A percentile compares a stretch with the other conserved stretches of the same genome.
phyloP scores from a whole-genome alignment of 2,888 invertebrate species.

The Trichogramma evanescens region DNA sequence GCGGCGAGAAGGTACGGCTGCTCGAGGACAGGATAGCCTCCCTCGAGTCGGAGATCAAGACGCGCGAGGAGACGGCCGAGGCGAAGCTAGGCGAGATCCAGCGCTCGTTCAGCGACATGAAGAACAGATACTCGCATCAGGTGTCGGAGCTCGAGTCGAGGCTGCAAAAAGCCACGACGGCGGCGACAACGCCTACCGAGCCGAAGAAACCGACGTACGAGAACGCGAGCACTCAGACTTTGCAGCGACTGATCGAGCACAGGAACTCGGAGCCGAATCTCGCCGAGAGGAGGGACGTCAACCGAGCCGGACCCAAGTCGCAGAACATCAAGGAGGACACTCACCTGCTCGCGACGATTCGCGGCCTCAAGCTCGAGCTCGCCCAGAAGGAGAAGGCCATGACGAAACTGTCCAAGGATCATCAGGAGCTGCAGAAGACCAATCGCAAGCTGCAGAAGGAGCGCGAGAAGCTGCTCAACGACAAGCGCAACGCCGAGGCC shows the following conservation, averaged over 20 bases:
- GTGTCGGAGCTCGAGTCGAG: constrained; percentile 37
- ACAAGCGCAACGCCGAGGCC: constrained; percentile 35
- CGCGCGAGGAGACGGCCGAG: constrained; percentile 65
- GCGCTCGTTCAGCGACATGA: constrained; percentile 70
- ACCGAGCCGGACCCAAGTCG: constrained; percentile 31
- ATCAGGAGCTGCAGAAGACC: constrained; percentile 69
- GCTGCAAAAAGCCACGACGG: constrained; percentile 24
- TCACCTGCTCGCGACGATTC: constrained; percentile 71
- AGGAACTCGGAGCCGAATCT: constrained; percentile 30
- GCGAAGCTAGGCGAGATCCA: constrained; percentile 66
- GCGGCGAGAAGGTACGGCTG: constrained; percentile 48
- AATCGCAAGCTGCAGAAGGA: constrained; percentile 70
- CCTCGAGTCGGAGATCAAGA: constrained; percentile 64
- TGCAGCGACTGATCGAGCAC: constrained; percentile 27
- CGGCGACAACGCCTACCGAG: constrained; percentile 21
- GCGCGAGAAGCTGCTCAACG: constrained; percentile 53
- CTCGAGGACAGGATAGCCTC: constrained; percentile 66
- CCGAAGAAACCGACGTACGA: constrained; percentile 27
- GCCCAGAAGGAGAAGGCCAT: constrained; percentile 68
- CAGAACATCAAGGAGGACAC: constrained; percentile 62
- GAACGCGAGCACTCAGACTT: constrained; percentile 38
- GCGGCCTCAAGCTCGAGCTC: constrained; percentile 69
- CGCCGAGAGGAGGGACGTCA: constrained; percentile 30
- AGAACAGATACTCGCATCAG: constrained; percentile 68
- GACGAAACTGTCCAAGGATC: constrained; percentile 64